Conservation (phyloP, 2,888 invertebrate genomes). For the Xanthorhoe designata region DNA sequence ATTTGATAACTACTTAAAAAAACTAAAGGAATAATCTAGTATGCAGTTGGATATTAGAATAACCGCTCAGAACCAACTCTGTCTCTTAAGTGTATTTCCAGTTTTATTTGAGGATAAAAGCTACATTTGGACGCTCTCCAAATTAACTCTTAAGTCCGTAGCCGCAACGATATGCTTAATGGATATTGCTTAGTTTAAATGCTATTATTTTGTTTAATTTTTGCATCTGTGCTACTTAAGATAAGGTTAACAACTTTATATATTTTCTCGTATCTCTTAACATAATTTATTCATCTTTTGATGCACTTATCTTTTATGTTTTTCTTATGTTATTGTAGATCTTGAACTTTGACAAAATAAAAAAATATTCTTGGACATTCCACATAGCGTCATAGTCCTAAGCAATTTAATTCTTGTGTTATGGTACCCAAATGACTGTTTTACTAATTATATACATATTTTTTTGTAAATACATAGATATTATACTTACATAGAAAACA, state of each 20-base stretch:
- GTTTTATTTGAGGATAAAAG: slow-evolving; percentile 75
- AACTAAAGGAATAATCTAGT: background rate
- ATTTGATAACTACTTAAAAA: background rate
- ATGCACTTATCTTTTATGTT: no score
- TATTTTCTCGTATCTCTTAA: background rate
- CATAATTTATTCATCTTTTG: no score
- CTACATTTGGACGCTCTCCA: slow-evolving; percentile 75
- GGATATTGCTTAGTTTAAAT: slow-evolving; percentile 55
- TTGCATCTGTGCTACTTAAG: slow-evolving; percentile 4
- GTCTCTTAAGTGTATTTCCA: slow-evolving; percentile 56
- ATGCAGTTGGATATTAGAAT: slow-evolving; percentile 29
- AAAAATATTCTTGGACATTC: no score
- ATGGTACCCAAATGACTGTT: no score
- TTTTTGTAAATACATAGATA: no score
- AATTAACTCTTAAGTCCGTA: slow-evolving; percentile 77
- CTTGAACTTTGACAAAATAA: no score
- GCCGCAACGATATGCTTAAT: slow-evolving; percentile 72
- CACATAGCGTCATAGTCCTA: no score
- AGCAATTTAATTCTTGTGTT: no score
- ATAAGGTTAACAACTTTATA: background rate
- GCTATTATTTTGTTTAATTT: slow-evolving; percentile 18
- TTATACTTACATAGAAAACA: no score
- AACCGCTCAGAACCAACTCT: slow-evolving; percentile 31
- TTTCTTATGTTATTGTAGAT: no score
- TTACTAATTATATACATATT: no score